These are phyloP conservation scores for Platycercus adscitus DNA, from an alignment of 2,113 vertebrate genomes.

Conservation along the genomic window DNA sequence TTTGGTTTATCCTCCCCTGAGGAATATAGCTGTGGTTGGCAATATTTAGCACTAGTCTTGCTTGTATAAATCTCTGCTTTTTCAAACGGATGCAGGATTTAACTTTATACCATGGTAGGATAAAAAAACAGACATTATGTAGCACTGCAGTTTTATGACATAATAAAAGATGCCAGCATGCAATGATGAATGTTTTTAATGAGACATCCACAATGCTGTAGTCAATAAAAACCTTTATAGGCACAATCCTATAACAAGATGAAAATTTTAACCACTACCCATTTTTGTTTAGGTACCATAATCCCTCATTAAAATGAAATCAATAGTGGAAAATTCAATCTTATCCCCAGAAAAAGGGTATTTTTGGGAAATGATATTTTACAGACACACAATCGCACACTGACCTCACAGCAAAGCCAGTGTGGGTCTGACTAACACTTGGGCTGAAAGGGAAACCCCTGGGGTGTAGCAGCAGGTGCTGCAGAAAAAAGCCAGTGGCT, in stretches of 20 bases:
- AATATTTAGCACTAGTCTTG: neutral
- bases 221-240: slow-evolving; percentile 25
- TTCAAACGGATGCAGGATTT: neutral
- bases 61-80: neutral
- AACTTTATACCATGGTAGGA: neutral
- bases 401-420: neutral
- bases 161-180: neutral
- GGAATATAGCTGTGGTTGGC: neutral
- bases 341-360: neutral
- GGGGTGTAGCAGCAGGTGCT: slow-evolving; percentile 11
- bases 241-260: neutral
- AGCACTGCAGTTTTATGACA: slow-evolving; percentile 12
- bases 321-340: neutral
- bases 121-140: neutral
- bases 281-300: neutral
- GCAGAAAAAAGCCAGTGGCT: neutral
- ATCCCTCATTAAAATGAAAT: slow-evolving; percentile 5
- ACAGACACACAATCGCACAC: neutral
- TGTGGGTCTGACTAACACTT: neutral
- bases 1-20: neutral
- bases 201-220: neutral
- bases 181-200: slow-evolving; percentile 21
- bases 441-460: neutral
- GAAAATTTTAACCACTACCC: neutral
- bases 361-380: neutral